Conservation (phyloP, 2,113 vertebrate species). For the Numida meleagris region DNA sequence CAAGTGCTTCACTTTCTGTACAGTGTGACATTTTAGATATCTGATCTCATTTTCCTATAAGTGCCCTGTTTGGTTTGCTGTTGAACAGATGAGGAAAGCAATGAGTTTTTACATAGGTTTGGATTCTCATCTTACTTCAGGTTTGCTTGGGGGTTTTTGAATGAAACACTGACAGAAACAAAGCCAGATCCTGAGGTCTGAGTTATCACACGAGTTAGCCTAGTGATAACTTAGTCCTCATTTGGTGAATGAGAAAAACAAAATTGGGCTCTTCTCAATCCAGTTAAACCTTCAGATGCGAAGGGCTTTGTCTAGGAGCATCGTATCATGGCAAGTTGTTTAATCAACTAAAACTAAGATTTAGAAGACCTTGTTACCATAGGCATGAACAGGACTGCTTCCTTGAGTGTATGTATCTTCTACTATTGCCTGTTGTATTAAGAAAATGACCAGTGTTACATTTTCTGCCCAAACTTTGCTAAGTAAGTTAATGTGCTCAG, state of each 20-base stretch:
- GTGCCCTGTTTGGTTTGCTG: not conserved
- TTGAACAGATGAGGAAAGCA: not conserved
- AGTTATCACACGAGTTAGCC: not conserved
- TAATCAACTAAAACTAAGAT: not conserved
- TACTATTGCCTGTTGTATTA: not conserved
- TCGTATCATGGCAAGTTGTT: not conserved
- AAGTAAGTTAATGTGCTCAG: not conserved
- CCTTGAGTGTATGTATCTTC: not conserved
- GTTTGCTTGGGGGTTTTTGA: not conserved
- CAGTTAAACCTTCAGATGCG: not conserved
- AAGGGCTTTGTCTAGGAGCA: not conserved
- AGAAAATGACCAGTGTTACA: too few relatives aligned
- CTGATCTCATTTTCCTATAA: not conserved
- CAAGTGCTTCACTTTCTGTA: not conserved
- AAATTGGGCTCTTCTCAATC: not conserved
- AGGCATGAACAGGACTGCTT: not conserved
- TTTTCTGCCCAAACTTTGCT: too few relatives aligned
- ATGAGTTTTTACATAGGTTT: not conserved
- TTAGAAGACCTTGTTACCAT: not conserved
- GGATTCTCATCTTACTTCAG: not conserved
- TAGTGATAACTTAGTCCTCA: not conserved
- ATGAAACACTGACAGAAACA: not conserved
- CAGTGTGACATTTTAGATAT: not conserved
- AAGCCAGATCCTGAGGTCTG: not conserved
- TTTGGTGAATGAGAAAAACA: not conserved